Evolutionary conservation across 2,797 vertebrate genomes (phyloP), one percentile per base, ranked within the genome.

Genomic region (Gambusia yucatana): DNA sequence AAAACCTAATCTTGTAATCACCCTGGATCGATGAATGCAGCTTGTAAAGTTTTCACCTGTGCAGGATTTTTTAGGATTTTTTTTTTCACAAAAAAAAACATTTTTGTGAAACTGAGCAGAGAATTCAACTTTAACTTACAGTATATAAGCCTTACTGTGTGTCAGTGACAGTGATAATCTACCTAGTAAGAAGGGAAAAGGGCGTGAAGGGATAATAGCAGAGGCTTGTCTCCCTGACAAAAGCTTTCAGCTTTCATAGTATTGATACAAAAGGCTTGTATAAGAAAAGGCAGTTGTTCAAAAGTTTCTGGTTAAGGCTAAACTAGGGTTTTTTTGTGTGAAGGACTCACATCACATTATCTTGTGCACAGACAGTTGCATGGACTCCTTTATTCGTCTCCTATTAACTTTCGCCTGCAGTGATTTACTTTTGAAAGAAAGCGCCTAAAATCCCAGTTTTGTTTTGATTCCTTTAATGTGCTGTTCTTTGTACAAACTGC

Each of bases 221-320:
- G 92, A 93, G 96, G 94, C 94, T 95, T 94, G 92, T 95, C 90
- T 89, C 92, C 95, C 94, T 95, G 91, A 94, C 91, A 91, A 90
- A 92, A 87, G 88, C 90, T 82, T 91, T 86, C 80, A 84, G 86
- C 91, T 91, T 92, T 92, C 91, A 88, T 89, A 92, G 92, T 91
- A 89, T 93, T 91, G 82, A 87, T 84, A 91, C 90, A 92, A 93
- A 92, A 88, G 90, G 87, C 75, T 86, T 50, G 65, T 80, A 91
- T 85, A 86, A 89, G 84, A 91, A 89, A 83, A 82, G 91, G 47
- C 82, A 86, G 79, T 84, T 79, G 84, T 79, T 83, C 52, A 70
- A 90, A 87, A 86, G 81, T 83, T 59, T 73, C 73, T 52, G 85
- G 91, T 93, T 94, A 92, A 94, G 90, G 73, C 77, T 91, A 89